Percentiles rank a stretch among this genome's conserved stretches.
Conservation (phyloP, 1,140 invertebrate species). For the Platyscapa corneri region DNA sequence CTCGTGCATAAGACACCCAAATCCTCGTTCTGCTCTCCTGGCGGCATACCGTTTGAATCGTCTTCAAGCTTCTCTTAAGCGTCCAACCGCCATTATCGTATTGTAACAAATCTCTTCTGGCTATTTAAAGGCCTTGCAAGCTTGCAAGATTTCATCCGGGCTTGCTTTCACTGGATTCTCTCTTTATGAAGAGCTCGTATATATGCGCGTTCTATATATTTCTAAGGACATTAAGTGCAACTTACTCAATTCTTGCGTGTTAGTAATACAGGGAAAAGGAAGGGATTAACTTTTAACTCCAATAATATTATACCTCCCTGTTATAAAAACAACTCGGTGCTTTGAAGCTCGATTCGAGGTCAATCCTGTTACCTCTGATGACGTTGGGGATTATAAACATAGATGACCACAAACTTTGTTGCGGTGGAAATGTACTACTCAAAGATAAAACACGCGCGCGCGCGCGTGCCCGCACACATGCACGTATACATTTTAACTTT, state of each 20-base stretch:
- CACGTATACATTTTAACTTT: not conserved
- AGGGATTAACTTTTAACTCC: slow-evolving; percentile 13
- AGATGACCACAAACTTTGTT: not conserved
- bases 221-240: not conserved
- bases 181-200: not conserved
- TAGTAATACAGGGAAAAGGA: not conserved
- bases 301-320: slow-evolving; percentile 58
- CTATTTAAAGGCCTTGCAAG: slow-evolving; percentile 47
- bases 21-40: slow-evolving; percentile 56
- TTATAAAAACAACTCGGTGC: slow-evolving; percentile 63
- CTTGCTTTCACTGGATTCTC: not conserved
- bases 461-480: too few relatives aligned
- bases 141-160: not conserved
- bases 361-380: slow-evolving; percentile 63
- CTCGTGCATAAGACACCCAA: not conserved
- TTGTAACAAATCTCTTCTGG: slow-evolving; percentile 53
- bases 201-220: not conserved
- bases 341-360: slow-evolving; percentile 69
- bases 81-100: slow-evolving; percentile 53
- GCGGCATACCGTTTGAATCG: slow-evolving; percentile 57
- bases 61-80: slow-evolving; percentile 60
- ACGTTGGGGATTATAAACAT: not conserved
- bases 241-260: not conserved
- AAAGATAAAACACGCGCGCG: not conserved
- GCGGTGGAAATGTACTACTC: not conserved